phyloP scores from a whole-genome alignment of 2,888 invertebrate genomes.

The Himalopsyche tibetana region DNA sequence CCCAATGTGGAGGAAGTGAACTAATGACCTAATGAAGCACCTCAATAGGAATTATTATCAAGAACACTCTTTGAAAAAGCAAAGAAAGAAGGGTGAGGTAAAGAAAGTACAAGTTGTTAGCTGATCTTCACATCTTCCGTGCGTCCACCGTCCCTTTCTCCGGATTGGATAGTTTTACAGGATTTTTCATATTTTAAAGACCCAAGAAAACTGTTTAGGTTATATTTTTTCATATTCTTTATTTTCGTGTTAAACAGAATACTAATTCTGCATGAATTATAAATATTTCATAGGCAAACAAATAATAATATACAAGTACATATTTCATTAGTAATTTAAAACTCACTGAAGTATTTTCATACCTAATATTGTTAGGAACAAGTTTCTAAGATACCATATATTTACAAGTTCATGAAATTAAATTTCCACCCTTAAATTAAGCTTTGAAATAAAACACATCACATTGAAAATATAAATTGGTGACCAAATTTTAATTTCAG shows the following conservation, averaged over 20 bases:
- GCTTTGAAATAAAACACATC: background rate
- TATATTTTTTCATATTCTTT: slow-evolving; percentile 11
- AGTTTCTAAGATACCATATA: slow-evolving; percentile 51
- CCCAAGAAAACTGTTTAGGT: background rate
- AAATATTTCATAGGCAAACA: slow-evolving; percentile 43
- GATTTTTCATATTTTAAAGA: background rate
- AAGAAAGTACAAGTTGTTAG: too few relatives aligned
- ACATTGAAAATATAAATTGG: background rate
- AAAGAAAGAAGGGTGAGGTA: too few relatives aligned
- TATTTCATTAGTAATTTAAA: slow-evolving; percentile 39
- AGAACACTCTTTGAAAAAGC: too few relatives aligned
- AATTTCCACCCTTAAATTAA: slow-evolving; percentile 10
- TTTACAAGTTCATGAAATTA: slow-evolving; percentile 45
- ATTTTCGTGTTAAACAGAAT: slow-evolving; percentile 38
- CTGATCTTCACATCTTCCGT: too few relatives aligned
- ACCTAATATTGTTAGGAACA: slow-evolving; percentile 55
- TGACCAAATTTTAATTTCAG: too few relatives aligned
- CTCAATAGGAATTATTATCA: too few relatives aligned
- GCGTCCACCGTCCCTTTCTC: too few relatives aligned
- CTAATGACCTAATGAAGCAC: too few relatives aligned
- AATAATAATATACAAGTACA: slow-evolving; percentile 22
- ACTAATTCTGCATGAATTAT: slow-evolving; percentile 3
- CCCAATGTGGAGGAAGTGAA: too few relatives aligned
- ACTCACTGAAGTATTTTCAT: slow-evolving; percentile 44
- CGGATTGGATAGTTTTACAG: too few relatives aligned